A percentile compares a stretch with the other conserved stretches of the same genome.
These are phyloP conservation scores for Rachycentron canadum DNA, from an alignment of 2,797 vertebrate species.

Conservation along the genomic window DNA sequence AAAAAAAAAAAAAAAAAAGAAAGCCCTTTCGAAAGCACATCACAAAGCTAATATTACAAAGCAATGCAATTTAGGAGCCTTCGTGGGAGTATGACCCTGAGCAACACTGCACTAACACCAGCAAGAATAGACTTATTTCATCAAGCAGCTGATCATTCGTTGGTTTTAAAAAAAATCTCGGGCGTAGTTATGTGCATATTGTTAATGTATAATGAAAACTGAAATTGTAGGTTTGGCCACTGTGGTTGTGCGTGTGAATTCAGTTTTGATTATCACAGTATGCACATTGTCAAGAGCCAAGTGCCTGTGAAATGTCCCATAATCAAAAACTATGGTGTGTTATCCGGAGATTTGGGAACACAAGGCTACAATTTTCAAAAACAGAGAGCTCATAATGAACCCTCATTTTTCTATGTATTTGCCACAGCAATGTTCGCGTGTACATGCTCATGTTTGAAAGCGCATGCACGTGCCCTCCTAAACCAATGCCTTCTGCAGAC, in stretches of 20 bases:
- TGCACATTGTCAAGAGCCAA: background rate
- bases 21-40: constrained; percentile 25
- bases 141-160: constrained; percentile 1
- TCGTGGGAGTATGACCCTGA: constrained; percentile 28
- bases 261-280: constrained; percentile 15
- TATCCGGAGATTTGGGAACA: background rate
- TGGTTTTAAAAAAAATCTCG: background rate
- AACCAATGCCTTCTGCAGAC: constrained; percentile 54
- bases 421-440: constrained; percentile 1
- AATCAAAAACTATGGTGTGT: background rate
- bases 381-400: background rate
- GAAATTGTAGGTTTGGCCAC: background rate
- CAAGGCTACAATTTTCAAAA: background rate
- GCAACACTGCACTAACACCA: background rate
- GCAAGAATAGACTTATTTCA: background rate
- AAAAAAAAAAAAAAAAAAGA: constrained; percentile 16
- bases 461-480: constrained; percentile 25
- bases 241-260: background rate
- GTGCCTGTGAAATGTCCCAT: background rate
- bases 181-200: background rate
- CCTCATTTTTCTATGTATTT: background rate
- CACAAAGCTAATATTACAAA: constrained; percentile 26
- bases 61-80: constrained; percentile 24
- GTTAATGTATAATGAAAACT: background rate
- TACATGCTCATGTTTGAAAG: background rate